These are phyloP conservation scores for Paralichthys olivaceus DNA, from an alignment of 2,113 vertebrate genomes.

Conservation along the genomic window DNA sequence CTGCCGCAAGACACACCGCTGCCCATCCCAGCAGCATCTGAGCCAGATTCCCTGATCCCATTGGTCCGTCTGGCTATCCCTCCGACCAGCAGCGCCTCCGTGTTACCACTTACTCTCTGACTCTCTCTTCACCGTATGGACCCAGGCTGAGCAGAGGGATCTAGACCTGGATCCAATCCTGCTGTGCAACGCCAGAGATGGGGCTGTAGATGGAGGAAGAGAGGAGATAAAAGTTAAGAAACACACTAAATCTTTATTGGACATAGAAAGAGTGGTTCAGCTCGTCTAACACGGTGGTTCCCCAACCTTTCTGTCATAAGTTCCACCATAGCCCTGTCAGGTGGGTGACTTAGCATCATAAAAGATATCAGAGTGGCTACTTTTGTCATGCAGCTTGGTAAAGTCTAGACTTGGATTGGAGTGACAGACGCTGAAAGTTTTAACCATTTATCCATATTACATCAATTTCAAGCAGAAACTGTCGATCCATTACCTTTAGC, in stretches of 20 bases:
- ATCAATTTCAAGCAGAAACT: too few relatives aligned
- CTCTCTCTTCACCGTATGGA: conserved; percentile 29
- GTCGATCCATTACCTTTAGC: too few relatives aligned
- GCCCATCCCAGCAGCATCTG: conserved; percentile 88
- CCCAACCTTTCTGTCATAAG: too few relatives aligned
- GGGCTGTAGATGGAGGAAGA: conserved; percentile 56
- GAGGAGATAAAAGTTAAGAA: conserved; percentile 35
- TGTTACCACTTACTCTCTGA: conserved; percentile 37
- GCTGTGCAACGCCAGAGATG: conserved; percentile 67
- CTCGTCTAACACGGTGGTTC: too few relatives aligned
- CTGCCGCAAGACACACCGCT: conserved; percentile 71
- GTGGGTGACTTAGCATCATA: not conserved
- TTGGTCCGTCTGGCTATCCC: conserved; percentile 72
- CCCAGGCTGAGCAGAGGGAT: conserved; percentile 56
- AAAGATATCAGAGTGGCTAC: too few relatives aligned
- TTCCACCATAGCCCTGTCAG: too few relatives aligned
- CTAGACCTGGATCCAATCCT: conserved; percentile 67
- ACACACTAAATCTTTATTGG: conserved; percentile 1
- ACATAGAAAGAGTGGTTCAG: too few relatives aligned
- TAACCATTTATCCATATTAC: too few relatives aligned
- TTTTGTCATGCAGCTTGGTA: too few relatives aligned
- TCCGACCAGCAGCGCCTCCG: conserved; percentile 38
- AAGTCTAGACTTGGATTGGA: too few relatives aligned
- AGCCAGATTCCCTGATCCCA: conserved; percentile 83
- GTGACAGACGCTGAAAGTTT: too few relatives aligned